Evolutionary conservation across 2,113 vertebrate species (phyloP), one percentile per base, ranked within the genome.

Genomic region (Catharus minimus): DNA sequence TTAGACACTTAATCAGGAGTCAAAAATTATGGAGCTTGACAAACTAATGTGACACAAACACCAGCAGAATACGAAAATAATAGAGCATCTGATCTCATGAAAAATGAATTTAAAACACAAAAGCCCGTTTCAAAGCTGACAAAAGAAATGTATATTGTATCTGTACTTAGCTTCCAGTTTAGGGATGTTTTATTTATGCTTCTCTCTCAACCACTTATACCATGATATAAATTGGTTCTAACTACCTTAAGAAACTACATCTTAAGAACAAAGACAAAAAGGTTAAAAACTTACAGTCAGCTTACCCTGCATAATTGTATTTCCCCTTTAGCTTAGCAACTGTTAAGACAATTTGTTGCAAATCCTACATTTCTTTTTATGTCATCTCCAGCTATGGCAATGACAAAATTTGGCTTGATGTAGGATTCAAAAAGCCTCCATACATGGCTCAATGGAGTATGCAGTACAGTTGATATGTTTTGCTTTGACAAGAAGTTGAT

Each of bases 1-100:
- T 52, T 90, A 55, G 68, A 38, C 50, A 82, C 67, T 72, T 72
- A 78, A 28, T 65, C 55, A 58, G 39, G 30, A 93, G 41, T 74
- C 67, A 95, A 95, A 92, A 57, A 91, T 38, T n/a, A 88, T 38
- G 60, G 15, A 49, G 41, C 62, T 90, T 49, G 20, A 6, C 61
- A 91, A 94, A 93, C 62, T 36, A 86, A 33, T 82, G 30, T 62
- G 88, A 94, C 39, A 76, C 7, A 92, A 94, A 81, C 24, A 49
- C 22, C 30, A 77, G 17, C 41, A 75, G 57, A n/a, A 68, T 65
- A 64, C 3, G 23, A 74, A 90, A 78, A 60, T 88, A 61, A 47
- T 30, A 69, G 38, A 86, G 16, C 47, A n/a, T 53, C 76, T 46
- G 38, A 52, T 81, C 62, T 86, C 11, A 50, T 73, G 15, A 60